A percentile compares a stretch with the other conserved stretches of the same genome.
Conservation (phyloP, 2,113 vertebrate genomes). For the Brienomyrus longianalis region DNA sequence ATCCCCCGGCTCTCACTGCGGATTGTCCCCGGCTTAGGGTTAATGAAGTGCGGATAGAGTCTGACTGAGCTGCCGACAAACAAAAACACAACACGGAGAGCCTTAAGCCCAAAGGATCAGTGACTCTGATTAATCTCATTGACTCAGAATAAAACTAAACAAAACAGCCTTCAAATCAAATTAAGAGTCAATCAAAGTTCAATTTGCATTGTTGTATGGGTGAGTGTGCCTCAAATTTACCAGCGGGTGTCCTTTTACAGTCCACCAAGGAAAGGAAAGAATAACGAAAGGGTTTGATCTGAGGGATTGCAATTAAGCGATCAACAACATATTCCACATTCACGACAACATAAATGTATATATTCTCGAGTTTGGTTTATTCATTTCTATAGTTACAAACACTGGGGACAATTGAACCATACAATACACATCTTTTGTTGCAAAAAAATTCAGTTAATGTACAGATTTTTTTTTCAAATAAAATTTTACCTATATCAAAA, state of each 20-base stretch:
- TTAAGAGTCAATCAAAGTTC: slow-evolving; percentile 95
- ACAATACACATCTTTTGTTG: background rate
- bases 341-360: background rate
- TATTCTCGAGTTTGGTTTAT: background rate
- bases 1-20: slow-evolving; percentile 70
- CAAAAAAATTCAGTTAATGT: background rate
- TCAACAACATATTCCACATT: background rate
- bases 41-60: slow-evolving; percentile 98
- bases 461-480: background rate
- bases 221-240: slow-evolving; percentile 20
- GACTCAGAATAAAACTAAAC: slow-evolving; percentile 87
- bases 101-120: slow-evolving; percentile 92
- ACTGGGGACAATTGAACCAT: background rate
- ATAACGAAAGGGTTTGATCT: background rate
- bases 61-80: slow-evolving; percentile 83
- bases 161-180: slow-evolving; percentile 90
- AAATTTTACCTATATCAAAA: background rate
- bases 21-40: slow-evolving; percentile 83
- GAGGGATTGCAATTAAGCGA: background rate
- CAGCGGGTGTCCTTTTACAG: slow-evolving; percentile 19
- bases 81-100: slow-evolving; percentile 80
- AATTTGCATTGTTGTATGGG: slow-evolving; percentile 63
- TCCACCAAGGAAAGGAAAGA: background rate
- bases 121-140: slow-evolving; percentile 95
- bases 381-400: background rate